Percentiles rank a stretch among this genome's conserved stretches.
These are phyloP conservation scores for Amniataba percoides DNA, from an alignment of 2,797 vertebrate species.

Conservation along the genomic window DNA sequence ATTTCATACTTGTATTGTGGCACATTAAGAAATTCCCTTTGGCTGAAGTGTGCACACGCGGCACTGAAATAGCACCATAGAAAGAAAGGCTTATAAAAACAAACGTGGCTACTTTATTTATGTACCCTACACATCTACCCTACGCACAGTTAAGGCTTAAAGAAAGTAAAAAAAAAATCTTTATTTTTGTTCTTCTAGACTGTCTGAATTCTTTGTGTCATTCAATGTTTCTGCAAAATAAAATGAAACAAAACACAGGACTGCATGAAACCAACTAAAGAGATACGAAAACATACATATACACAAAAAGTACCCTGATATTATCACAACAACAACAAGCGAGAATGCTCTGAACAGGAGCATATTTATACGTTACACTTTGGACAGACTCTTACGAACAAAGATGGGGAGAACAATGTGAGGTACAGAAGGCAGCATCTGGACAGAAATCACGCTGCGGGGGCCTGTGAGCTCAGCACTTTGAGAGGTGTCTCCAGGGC, in stretches of 20 bases:
- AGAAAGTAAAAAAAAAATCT: background rate
- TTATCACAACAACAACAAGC: conserved; percentile 50
- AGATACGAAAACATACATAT: conserved; percentile 37
- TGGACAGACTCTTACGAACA: conserved; percentile 41
- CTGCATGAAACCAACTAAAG: conserved; percentile 30
- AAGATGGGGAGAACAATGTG: conserved; percentile 35
- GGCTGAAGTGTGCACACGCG: conserved; percentile 43
- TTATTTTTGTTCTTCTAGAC: background rate
- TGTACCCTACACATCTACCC: conserved; percentile 4
- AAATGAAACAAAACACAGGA: background rate
- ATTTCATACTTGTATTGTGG: conserved; percentile 16
- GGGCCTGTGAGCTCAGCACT: conserved; percentile 47
- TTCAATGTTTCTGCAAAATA: background rate
- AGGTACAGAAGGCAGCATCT: conserved; percentile 64
- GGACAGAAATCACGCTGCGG: conserved; percentile 46
- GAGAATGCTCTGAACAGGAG: conserved; percentile 23
- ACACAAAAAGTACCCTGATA: conserved; percentile 78
- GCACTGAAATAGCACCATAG: conserved; percentile 53
- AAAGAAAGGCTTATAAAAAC: conserved; percentile 17
- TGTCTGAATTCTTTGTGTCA: conserved; percentile 7
- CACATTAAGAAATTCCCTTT: conserved; percentile 71
- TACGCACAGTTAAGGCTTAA: conserved; percentile 3
- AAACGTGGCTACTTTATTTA: conserved; percentile 59
- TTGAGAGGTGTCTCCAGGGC: conserved; percentile 60
- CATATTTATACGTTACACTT: conserved; percentile 30